These are phyloP conservation scores for Dryoscopus gambensis DNA, from an alignment of 2,113 vertebrate species.

Conservation along the genomic window DNA sequence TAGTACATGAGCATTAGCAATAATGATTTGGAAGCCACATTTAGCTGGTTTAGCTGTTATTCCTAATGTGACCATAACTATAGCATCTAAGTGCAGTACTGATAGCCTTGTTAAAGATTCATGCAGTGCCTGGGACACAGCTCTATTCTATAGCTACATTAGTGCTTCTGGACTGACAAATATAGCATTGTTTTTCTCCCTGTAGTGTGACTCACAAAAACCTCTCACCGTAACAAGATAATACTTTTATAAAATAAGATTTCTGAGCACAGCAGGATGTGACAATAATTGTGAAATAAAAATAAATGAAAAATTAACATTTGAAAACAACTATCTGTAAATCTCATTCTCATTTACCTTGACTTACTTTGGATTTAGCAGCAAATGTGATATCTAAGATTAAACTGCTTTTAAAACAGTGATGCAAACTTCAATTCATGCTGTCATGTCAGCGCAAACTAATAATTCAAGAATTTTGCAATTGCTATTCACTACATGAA, in stretches of 20 bases:
- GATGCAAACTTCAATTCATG: background rate
- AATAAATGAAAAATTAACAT: background rate
- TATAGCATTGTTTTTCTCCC: constrained; percentile 1
- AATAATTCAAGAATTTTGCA: background rate
- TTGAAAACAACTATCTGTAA: background rate
- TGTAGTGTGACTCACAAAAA: background rate
- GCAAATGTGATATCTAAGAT: background rate
- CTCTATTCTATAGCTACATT: background rate
- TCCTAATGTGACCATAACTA: background rate
- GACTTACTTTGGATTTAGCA: background rate
- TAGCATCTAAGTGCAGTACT: background rate
- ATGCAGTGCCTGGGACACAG: background rate
- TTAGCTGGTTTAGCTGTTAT: background rate
- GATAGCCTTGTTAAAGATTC: constrained; percentile 59
- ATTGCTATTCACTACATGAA: background rate
- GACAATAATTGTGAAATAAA: background rate
- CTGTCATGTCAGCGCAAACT: background rate
- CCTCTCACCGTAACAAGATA: background rate
- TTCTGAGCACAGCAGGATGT: background rate
- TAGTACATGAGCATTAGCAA: constrained; percentile 8
- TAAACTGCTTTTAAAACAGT: background rate
- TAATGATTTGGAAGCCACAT: constrained; percentile 25
- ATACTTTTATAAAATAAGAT: background rate
- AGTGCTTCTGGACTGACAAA: background rate
- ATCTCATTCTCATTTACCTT: background rate